Evolutionary conservation across 1,140 invertebrate species (phyloP).

Genomic region (Theocolax elegans): DNA sequence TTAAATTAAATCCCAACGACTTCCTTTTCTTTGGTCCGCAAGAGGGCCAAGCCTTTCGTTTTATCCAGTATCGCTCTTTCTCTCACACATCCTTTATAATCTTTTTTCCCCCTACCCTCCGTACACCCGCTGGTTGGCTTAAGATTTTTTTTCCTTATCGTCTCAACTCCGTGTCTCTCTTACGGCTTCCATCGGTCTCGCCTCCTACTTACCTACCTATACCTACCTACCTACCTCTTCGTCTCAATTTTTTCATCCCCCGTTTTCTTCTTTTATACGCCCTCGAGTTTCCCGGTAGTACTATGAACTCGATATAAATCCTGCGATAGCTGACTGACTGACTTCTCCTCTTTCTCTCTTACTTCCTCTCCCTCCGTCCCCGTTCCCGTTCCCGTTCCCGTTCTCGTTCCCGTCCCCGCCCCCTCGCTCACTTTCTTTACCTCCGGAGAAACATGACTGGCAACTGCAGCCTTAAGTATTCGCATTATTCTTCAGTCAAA

Average conservation of each 20-base stretch:
- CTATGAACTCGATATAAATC: not conserved
- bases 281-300: too few relatives aligned
- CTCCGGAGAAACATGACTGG: conserved; percentile 14
- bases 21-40: not conserved
- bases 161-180: not conserved
- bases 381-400: too few relatives aligned
- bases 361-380: too few relatives aligned
- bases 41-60: not conserved
- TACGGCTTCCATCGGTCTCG: conserved; percentile 31
- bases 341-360: too few relatives aligned
- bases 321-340: too few relatives aligned
- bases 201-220: not conserved
- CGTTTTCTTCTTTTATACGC: not conserved
- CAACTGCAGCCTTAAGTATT: conserved; percentile 3
- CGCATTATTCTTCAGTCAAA: not conserved
- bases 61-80: not conserved
- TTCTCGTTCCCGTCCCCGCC: too few relatives aligned
- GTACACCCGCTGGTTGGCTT: too few relatives aligned
- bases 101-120: not conserved
- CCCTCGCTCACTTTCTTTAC: too few relatives aligned
- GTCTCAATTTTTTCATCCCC: not conserved
- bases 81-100: conserved; percentile 5
- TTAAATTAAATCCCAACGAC: conserved; percentile 46
- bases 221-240: too few relatives aligned
- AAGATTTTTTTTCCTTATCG: not conserved